phyloP scores from a whole-genome alignment of 64 coral and sea anemone genomes.

The Pocillopora verrucosa region DNA sequence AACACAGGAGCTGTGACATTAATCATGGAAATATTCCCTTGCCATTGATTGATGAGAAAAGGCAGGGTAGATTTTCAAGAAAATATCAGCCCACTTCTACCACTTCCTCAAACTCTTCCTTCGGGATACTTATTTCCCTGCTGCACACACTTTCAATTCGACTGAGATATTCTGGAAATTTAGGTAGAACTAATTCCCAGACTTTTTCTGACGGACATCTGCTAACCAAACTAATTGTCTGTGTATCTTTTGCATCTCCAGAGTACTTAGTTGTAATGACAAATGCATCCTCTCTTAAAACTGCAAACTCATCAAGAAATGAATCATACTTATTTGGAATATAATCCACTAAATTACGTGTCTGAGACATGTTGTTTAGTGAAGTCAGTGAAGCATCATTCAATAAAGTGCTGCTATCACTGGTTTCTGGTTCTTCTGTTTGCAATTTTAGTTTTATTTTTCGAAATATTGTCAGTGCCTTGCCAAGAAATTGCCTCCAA shows the following conservation, averaged over 20 bases:
- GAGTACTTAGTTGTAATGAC: constrained; percentile 26
- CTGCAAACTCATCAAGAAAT: constrained; percentile 33
- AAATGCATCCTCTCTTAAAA: constrained; percentile 14
- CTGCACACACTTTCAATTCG: constrained; percentile 28
- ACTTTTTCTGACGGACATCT: constrained; percentile 21
- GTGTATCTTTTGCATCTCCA: not conserved
- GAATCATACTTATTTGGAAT: constrained; percentile 40
- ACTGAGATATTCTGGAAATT: constrained; percentile 33
- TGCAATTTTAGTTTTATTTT: constrained; percentile 13
- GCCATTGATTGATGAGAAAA: not conserved
- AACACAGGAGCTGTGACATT: too few relatives aligned
- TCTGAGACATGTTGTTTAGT: not conserved
- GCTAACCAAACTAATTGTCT: not conserved
- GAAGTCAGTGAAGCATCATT: not conserved
- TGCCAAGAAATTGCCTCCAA: constrained; percentile 40
- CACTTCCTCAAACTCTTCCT: constrained; percentile 6
- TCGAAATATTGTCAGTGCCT: constrained; percentile 35
- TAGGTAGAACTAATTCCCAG: constrained; percentile 34
- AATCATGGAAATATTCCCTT: too few relatives aligned
- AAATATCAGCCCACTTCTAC: not conserved
- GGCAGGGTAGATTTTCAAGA: not conserved
- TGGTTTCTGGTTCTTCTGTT: not conserved
- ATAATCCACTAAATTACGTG: not conserved
- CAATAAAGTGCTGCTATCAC: not conserved
- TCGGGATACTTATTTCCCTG: constrained; percentile 20